Evolutionary conservation across 92 coral and sea anemone species (phyloP), one percentile per base, ranked within the genome.

Genomic region (Scolanthus callimorphus): DNA sequence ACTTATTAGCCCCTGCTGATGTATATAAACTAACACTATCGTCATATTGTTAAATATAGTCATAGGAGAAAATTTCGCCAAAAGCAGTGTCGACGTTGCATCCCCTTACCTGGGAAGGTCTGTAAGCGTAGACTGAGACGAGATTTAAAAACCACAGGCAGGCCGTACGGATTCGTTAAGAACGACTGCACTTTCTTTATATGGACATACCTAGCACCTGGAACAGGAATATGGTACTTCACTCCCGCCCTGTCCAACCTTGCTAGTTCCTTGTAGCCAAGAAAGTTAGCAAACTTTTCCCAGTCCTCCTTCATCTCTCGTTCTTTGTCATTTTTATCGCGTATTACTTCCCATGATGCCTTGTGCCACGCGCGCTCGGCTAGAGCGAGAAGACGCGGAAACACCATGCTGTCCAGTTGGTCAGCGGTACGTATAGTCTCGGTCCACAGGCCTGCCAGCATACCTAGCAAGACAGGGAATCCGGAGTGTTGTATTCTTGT

Each of bases 361-460:
- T 86, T 91, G 67, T 91, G 97, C 97, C 97, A 91, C 15, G 95
- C 85, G 19, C 97, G 86, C 65, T 91, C 97, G 27, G 95, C 91
- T 25, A 91, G 29, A 9, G 97, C 95, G 23, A 91, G 21, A 67
- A 91, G 62, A 31, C 97, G 84, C 27, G 97, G 97, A 39, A 78
- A 91, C 12, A 79, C 59, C 97, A 91, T 91, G 60, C 67, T 59
- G 79, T 69, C 77, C 84, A 86, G 67, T 49, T 91, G 95, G 76
- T 74, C 83, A 50, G 67, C 63, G 57, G 90, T 87, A 19, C 97
- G 88, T 45, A 87, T 86, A 4, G 97, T 91, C 51, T 91, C 97
- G 44, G 96, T 78, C 97, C 97, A 91, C 15, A 91, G 60, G 1
- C 73, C 91, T 12, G 80, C 97, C 43, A 84, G 82, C 85, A 91